Base-by-base conservation (phyloP, 2,113 vertebrate genomes). In the Pimephales promelas region DNA sequence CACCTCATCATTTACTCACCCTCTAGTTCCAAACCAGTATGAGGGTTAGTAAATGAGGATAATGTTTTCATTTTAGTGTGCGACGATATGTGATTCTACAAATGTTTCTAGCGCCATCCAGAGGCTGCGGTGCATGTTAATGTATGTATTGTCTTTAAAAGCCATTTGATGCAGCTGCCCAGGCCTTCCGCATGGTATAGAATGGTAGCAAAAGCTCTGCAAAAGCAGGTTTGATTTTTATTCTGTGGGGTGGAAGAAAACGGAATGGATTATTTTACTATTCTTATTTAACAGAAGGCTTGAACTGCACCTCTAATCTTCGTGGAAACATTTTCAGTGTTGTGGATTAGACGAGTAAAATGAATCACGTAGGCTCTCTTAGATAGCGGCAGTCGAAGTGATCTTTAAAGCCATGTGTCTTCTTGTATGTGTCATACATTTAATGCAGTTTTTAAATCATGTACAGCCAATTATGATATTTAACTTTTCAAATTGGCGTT, bases 61-160 rank as follows among this genome's bases (percentile, higher is more conserved):
- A 16, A 2, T 3, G 36, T 76, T 57, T 9, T 5, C 0, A 59
- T 59, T 59, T 77, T 24, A 77, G 11, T 80, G 45, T 59, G 2
- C n/a, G 72, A 31, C 77, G n/a, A n/a, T n/a, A 54, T 24, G 8
- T 56, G 61, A 84, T 79, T 52, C 56, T 84, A 61, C 61, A 59
- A 20, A 78, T 52, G 47, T 79, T 84, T 28, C 70, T 86, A 77
- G 83, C 83, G 79, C 83, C 70, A 34, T 77, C 80, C 45, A 43
- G 64, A 68, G 77, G 71, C 83, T 70, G 72, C 85, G 68, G 85
- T 87, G 87, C 87, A 88, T 88, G 87, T 87, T 68, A 64, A 79
- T 83, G 74, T 88, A 82, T 86, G 59, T 87, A 83, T 84, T 71
- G 82, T 81, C 74, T 85, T 87, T 62, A 87, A 87, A 87, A 88